A percentile compares a stretch with the other conserved stretches of the same genome.
phyloP scores from a whole-genome alignment of 2,888 invertebrate species.

The Agonum fuliginosum region DNA sequence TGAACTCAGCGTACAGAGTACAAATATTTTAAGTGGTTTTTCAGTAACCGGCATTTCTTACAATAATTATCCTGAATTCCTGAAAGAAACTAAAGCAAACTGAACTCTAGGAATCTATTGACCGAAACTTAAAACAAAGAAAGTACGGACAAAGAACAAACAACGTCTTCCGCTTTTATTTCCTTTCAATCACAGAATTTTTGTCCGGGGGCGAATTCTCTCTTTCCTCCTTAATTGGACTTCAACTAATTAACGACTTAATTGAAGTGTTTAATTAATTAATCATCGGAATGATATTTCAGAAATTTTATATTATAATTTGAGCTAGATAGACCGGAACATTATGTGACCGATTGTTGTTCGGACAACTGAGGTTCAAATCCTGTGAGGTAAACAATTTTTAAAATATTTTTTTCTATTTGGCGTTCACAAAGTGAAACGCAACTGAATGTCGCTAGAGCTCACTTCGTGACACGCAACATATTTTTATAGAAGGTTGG shows the following conservation, averaged over 20 bases:
- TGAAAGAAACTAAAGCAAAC: no score
- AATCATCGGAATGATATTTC: conserved; percentile 28
- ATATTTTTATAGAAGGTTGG: no score
- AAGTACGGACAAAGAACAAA: conserved; percentile 12
- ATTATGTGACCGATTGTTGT: neutral
- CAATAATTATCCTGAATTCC: no score
- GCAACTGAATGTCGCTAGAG: no score
- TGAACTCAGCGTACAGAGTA: no score
- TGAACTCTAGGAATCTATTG: conserved; percentile 3
- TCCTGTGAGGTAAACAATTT: no score
- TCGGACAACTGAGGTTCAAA: no score
- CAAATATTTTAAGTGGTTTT: no score
- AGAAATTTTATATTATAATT: neutral
- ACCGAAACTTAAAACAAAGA: conserved; percentile 28
- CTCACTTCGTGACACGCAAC: no score
- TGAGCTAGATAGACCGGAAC: neutral
- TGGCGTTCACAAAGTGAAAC: no score
- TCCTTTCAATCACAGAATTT: conserved; percentile 30
- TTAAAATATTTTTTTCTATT: no score
- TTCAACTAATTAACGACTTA: conserved; percentile 26
- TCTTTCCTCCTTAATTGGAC: conserved; percentile 14
- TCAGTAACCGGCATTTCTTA: no score
- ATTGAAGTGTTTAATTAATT: conserved; percentile 43
- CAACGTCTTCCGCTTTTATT: conserved; percentile 20
- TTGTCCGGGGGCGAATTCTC: neutral